Evolutionary conservation across 2,797 vertebrate species (phyloP).

Genomic region (Pangasius macronema): DNA sequence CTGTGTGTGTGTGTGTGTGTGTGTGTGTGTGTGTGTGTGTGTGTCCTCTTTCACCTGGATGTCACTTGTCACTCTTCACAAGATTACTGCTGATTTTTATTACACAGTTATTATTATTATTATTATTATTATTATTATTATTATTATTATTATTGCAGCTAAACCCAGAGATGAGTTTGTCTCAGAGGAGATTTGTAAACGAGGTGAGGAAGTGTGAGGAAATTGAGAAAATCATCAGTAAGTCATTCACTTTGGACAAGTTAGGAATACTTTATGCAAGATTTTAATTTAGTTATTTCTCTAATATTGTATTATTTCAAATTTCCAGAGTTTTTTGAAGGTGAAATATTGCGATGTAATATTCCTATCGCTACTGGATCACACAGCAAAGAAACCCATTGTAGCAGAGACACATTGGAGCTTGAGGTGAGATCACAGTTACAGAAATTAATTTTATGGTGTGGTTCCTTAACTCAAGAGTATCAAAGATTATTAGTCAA

Average conservation of each 20-base stretch:
- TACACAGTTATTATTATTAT: background rate
- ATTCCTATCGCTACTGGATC: slow-evolving; percentile 41
- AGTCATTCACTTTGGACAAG: slow-evolving; percentile 34
- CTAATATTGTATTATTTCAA: background rate
- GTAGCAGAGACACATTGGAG: slow-evolving; percentile 58
- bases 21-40: background rate
- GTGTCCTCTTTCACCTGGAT: background rate
- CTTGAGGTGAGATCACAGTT: slow-evolving; percentile 55
- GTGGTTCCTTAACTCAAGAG: background rate
- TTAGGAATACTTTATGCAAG: background rate
- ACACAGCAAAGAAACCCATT: slow-evolving; percentile 45
- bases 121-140: background rate
- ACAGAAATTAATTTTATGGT: background rate
- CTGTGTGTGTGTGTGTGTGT: background rate
- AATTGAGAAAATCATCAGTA: slow-evolving; percentile 61
- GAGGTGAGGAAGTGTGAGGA: slow-evolving; percentile 62
- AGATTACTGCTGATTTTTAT: background rate
- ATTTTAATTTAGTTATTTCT: background rate
- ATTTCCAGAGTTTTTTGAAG: slow-evolving; percentile 56
- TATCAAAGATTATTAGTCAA: background rate
- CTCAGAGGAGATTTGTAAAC: slow-evolving; percentile 61
- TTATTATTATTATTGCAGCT: slow-evolving; percentile 46
- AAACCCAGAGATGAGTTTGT: slow-evolving; percentile 47
- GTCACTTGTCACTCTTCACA: background rate
- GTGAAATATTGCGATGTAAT: slow-evolving; percentile 58